Conservation (phyloP, 2,113 vertebrate genomes). For the Aldabrachelys gigantea region DNA sequence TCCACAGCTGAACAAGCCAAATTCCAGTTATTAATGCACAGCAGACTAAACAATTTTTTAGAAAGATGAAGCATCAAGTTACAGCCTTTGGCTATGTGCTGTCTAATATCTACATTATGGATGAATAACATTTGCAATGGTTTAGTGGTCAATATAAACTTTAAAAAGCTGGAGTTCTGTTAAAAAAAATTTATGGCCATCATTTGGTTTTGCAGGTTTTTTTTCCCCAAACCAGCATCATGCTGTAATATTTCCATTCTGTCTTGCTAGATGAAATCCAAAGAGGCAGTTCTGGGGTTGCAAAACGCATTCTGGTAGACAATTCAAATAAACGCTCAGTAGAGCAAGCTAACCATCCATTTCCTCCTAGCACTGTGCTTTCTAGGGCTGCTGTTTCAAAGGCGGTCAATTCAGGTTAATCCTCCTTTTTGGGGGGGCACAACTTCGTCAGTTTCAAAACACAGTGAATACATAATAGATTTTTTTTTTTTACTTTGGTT, state of each 20-base stretch:
- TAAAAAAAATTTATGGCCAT: neutral
- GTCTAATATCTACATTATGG: slow-evolving; percentile 29
- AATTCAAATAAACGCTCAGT: neutral
- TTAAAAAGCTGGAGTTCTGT: neutral
- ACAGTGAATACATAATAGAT: neutral
- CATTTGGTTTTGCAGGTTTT: neutral
- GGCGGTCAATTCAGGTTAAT: neutral
- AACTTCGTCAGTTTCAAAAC: neutral
- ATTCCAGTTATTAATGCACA: slow-evolving; percentile 68
- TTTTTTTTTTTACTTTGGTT: neutral
- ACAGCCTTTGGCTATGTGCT: slow-evolving; percentile 55
- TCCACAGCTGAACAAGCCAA: slow-evolving; percentile 66
- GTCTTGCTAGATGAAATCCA: neutral
- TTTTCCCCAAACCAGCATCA: neutral
- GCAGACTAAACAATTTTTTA: slow-evolving; percentile 68
- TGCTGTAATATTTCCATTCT: slow-evolving; percentile 24
- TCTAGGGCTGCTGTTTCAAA: neutral
- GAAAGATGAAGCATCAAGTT: slow-evolving; percentile 63
- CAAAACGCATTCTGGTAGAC: neutral
- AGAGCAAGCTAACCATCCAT: neutral
- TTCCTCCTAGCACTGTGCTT: neutral
- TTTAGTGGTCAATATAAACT: neutral
- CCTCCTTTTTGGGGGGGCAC: neutral
- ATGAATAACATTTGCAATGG: slow-evolving; percentile 9
- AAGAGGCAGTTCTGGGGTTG: neutral